Base-by-base conservation (phyloP, 92 coral and sea anemone genomes). In the Phenganax marumi region DNA sequence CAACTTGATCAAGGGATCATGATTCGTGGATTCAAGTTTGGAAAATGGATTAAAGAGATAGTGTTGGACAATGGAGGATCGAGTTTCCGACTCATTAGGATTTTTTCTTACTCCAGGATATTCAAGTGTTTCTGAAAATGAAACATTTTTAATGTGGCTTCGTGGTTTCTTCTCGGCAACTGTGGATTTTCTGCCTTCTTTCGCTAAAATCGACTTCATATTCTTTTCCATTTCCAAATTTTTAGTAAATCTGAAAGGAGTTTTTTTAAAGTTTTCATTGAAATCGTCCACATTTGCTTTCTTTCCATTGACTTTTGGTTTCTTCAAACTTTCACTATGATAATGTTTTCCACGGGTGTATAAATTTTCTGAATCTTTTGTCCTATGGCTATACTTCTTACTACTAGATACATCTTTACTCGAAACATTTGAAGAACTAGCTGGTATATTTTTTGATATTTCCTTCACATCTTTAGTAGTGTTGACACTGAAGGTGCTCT, bases 381-480 rank as follows among this genome's bases (percentile, higher is more conserved):
- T 66, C 16, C 0, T 19, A 14, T 21, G 55, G 25, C 68, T 49
- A 19, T 26, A 24, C 8, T 55, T 12, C 43, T 26, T 56, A 25
- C 49, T 21, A 9, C 17, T 19, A 6, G 52, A 46, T 25, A 13
- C 18, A 12, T 56, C 81, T 24, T 33, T 55, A 6, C 16, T 39
- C 8, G 16, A 3, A 47, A 56, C 55, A 39, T 78, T 49, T 9
- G 50, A 23, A 24, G 49, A 24, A 14, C 61, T 57, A 23, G 19
- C 48, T 63, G 19, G 19, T 0, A 78, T 10, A 61, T 61, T 48
- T 9, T 48, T 48, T 18, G 73, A 56, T 61, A 78, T 78, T 63
- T 78, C 73, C 48, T 50, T 60, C 19, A 78, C 11, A 43, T 78
- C 72, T 47, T 78, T 39, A 11, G 39, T 78, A 18, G 58, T 78